Evolutionary conservation across 2,797 vertebrate genomes (phyloP).

Genomic region (Knipowitschia caucasica): DNA sequence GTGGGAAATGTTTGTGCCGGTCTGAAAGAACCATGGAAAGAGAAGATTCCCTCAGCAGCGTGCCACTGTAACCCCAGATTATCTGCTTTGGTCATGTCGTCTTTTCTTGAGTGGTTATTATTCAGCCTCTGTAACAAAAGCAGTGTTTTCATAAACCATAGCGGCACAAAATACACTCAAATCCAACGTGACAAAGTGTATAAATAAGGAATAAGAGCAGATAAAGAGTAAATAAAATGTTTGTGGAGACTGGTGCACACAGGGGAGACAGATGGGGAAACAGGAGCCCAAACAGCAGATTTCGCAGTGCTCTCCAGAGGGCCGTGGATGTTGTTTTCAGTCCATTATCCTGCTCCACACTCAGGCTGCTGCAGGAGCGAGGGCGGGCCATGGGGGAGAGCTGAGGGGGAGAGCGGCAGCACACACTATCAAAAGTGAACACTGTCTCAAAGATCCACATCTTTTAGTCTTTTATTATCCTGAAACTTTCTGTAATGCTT

Average conservation of each 20-base stretch:
- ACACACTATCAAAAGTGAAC: too few relatives aligned
- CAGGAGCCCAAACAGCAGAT: background rate
- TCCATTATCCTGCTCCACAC: background rate
- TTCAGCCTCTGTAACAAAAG: background rate
- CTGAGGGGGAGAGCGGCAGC: too few relatives aligned
- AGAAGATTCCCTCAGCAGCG: too few relatives aligned
- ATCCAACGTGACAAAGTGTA: background rate
- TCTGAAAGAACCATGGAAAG: too few relatives aligned
- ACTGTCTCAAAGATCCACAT: too few relatives aligned
- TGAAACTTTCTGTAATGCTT: too few relatives aligned
- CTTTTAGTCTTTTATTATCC: too few relatives aligned
- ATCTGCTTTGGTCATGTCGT: background rate
- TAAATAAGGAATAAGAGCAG: constrained; percentile 3
- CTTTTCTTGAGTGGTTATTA: background rate
- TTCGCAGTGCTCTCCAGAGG: constrained; percentile 1
- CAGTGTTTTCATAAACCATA: background rate
- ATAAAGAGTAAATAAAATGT: constrained; percentile 9
- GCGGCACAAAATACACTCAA: background rate
- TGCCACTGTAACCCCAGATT: background rate
- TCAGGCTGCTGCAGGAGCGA: background rate
- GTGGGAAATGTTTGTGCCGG: too few relatives aligned
- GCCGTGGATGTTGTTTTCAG: background rate
- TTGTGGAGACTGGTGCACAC: constrained; percentile 2
- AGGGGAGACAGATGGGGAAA: constrained; percentile 8
- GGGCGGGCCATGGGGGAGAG: too few relatives aligned